Conservation (phyloP, 2,888 invertebrate species). For the Amorpha juglandis region DNA sequence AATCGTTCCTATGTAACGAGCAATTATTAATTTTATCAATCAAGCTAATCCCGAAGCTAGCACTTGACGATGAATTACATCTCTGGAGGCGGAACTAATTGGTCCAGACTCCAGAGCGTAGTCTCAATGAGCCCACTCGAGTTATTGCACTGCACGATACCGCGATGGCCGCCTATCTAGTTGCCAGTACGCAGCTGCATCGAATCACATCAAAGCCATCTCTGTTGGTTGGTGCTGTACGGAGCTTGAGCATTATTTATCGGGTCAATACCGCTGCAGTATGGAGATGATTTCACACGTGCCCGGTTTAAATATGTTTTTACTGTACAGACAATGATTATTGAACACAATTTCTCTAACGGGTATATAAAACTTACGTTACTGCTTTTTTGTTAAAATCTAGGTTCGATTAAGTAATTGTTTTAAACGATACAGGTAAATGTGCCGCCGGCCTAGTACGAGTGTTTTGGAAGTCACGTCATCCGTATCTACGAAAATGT, state of each 20-base stretch:
- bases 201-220: slow-evolving; percentile 63
- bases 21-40: slow-evolving; percentile 15
- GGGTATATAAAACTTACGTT: too few relatives aligned
- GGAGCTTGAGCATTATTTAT: slow-evolving; percentile 19
- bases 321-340: too few relatives aligned
- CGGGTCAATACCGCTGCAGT: slow-evolving; percentile 7
- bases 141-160: slow-evolving; percentile 38
- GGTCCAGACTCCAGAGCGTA: slow-evolving; percentile 67
- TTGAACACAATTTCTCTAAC: too few relatives aligned
- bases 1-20: not conserved
- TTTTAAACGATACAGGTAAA: too few relatives aligned
- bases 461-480: too few relatives aligned
- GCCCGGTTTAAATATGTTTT: too few relatives aligned
- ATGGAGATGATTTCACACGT: not conserved
- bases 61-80: slow-evolving; percentile 31
- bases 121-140: slow-evolving; percentile 57
- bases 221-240: slow-evolving; percentile 52
- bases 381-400: too few relatives aligned
- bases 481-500: too few relatives aligned
- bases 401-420: too few relatives aligned
- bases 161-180: slow-evolving; percentile 35
- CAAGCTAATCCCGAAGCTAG: slow-evolving; percentile 11
- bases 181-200: slow-evolving; percentile 65
- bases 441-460: too few relatives aligned
- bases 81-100: slow-evolving; percentile 64